Base-by-base conservation (phyloP, 2,888 invertebrate species). In the Cephus pulcher region DNA sequence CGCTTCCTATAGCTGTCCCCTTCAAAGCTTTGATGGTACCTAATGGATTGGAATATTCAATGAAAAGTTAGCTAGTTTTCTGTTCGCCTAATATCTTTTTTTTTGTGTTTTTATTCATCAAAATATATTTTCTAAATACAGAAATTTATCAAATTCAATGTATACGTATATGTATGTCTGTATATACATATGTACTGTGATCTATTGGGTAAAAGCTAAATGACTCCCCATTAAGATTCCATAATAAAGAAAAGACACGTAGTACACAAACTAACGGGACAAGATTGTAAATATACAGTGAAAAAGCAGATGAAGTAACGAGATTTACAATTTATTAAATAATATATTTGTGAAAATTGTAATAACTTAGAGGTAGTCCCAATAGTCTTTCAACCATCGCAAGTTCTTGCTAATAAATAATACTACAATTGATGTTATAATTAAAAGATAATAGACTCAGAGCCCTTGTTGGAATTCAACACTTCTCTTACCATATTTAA, bases 391-490 rank as follows among this genome's bases (percentile, higher is more conserved):
- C 23, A 23, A 40, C 2, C 23, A 9, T 56, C 2, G 23, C 9
- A 23, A 9, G 56, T 56, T 56, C 1, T 56, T 56, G 56, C 56
- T 23, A 56, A 56, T 23, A 56, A 23, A 23, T 23, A 23, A 56
- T 56, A 23, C 56, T 56, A 56, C 56, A 23, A 56, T 56, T 23
- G 56, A 9, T 56, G 9, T 56, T 23, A 23, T 9, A 56, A 23
- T 56, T 56, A 6, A 56, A 56, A 56, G 23, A 23, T 56, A 23
- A 56, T 56, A 56, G 56, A 23, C 71, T 71, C 71, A 71, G 33
- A 34, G 15, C 3, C 93, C 93, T 84, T 93, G 91, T 82, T 93
- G 93, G 86, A 94, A 94, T 40, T 91, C 90, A 69, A 94, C 81
- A 4, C 91, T 90, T 80, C 91, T 87, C 78, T 89, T 89, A 1